These are phyloP conservation scores for Cetoscarus ocellatus DNA, from an alignment of 2,797 vertebrate species.

Conservation along the genomic window DNA sequence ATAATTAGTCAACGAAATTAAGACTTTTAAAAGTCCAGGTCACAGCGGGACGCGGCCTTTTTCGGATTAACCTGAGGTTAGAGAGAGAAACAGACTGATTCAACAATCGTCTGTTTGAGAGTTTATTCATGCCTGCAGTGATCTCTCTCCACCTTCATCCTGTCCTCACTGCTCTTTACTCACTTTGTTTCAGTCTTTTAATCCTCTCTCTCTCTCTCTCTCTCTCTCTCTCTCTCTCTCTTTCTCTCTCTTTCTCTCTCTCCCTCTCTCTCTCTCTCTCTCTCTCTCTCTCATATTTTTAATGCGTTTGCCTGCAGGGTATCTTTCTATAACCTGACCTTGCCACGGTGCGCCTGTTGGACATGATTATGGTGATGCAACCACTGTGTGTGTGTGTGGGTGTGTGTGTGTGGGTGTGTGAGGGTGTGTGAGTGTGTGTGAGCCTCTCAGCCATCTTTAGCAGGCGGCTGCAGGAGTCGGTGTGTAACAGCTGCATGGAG, in stretches of 20 bases:
- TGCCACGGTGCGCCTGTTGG: slow-evolving; percentile 62
- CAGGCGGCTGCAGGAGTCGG: slow-evolving; percentile 55
- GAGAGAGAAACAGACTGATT: slow-evolving; percentile 30
- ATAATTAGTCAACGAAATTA: too few relatives aligned
- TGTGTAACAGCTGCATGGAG: slow-evolving; percentile 60
- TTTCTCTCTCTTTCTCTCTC: slow-evolving; percentile 1
- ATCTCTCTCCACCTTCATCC: slow-evolving; percentile 36
- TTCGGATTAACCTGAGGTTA: slow-evolving; percentile 17
- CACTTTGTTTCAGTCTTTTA: slow-evolving; percentile 48
- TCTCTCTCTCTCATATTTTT: slow-evolving; percentile 44
- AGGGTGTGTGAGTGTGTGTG: slow-evolving; percentile 27
- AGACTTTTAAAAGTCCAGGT: too few relatives aligned
- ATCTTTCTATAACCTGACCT: slow-evolving; percentile 65
- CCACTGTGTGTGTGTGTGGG: slow-evolving; percentile 15
- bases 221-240: too few relatives aligned
- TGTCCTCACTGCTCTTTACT: slow-evolving; percentile 38
- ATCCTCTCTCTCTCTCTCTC: slow-evolving; percentile 29
- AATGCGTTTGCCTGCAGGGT: slow-evolving; percentile 68
- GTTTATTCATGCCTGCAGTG: slow-evolving; percentile 46
- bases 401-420: slow-evolving; percentile 29
- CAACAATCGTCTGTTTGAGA: slow-evolving; percentile 49
- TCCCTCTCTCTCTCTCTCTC: slow-evolving; percentile 5
- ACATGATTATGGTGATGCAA: slow-evolving; percentile 71
- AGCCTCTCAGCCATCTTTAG: slow-evolving; percentile 55
- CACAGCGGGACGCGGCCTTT: not conserved